Base-by-base conservation (phyloP, 2,888 invertebrate genomes). In the Steinernema scapterisci region DNA sequence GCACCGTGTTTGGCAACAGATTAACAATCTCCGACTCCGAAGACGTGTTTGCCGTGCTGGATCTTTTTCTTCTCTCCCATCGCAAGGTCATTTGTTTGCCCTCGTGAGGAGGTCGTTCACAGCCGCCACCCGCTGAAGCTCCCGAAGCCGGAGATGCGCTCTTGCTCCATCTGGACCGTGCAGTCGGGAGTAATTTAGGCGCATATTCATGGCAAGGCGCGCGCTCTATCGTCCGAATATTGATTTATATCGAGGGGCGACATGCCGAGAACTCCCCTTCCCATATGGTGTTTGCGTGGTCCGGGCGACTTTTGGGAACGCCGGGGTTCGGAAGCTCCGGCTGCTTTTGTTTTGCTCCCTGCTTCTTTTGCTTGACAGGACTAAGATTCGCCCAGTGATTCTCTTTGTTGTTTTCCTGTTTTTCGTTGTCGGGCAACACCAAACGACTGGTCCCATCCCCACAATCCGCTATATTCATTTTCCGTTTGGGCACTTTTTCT, bases 141-240 rank as follows among this genome's bases (percentile, higher is more conserved):
- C 48, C 48, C 48, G 48, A 9, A 38, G 48, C 48, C 48, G 16
- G 13, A 16, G 48, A 48, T 48, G 2, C 13, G 38, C 19, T 13
- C 23, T 9, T 23, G 5, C 23, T 31, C 63, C 63, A 27, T 21
- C 16, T 52, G 52, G 19, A 3, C 38, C 9, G 5, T 38, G 38
- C 52, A 23, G 21, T n/a, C 31, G 63, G 63, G 63, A 16, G 27
- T 63, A 63, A 63, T 63, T 63, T 63, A 27, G 16, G 63, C 31
- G 63, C 63, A 63, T 63, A 63, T 63, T 63, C 31, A 63, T 9
- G n/a, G 48, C 38, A 38, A 13, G 7, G 16, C n/a, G 48, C 48
- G 31, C 63, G 63, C 31, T 31, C 63, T 27, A 21, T 63, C 63
- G 63, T 25, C 63, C 27, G 63, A 63, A 27, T 63, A 63, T 63